Evolutionary conservation across 2,888 invertebrate species (phyloP), one percentile per base, ranked within the genome.

Genomic region (Oscheius sp.): DNA sequence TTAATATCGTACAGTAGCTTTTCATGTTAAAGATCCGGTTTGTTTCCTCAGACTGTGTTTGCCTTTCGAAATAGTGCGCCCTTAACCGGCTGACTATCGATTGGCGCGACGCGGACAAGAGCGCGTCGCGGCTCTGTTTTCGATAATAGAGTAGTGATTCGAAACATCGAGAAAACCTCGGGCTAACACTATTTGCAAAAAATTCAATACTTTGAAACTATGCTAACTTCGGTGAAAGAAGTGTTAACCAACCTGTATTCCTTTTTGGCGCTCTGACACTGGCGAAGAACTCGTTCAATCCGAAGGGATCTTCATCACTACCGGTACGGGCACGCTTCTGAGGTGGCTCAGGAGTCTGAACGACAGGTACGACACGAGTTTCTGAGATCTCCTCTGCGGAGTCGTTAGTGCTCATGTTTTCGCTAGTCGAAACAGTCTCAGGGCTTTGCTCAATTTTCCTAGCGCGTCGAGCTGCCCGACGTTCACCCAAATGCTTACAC

Each of bases 401-500:
- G 33, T 70, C 47, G 21, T 74, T 74, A 42, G 51, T 32, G 65
- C 73, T 79, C 60, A 59, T 66, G 50, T 65, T 32, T 73, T 57
- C 70, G 51, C 60, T 47, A 21, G 65, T 21, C 50, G 65, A 65
- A 68, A 68, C 68, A 68, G 53, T 37, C 21, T 68, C 32, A 55
- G 75, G 59, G 53, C 72, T 55, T 70, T 76, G 71, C 58, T 77
- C 79, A 73, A 78, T 75, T 63, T 63, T 63, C 70, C 82, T 78
- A 29, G 48, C 74, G 70, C 82, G 80, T 62, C 79, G 80, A 57
- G 77, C 73, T 57, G 81, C 83, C 70, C 85, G 78, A 72, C 83
- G 75, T 73, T 84, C 85, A 73, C 85, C 84, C 78, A 85, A 78
- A 77, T 82, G 82, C 83, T 85, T 85, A 82, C 85, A 85, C 75